These are phyloP conservation scores for Apostichopus leukothele DNA, from an alignment of 53 echinoderm and acorn worm genomes.

Conservation along the genomic window DNA sequence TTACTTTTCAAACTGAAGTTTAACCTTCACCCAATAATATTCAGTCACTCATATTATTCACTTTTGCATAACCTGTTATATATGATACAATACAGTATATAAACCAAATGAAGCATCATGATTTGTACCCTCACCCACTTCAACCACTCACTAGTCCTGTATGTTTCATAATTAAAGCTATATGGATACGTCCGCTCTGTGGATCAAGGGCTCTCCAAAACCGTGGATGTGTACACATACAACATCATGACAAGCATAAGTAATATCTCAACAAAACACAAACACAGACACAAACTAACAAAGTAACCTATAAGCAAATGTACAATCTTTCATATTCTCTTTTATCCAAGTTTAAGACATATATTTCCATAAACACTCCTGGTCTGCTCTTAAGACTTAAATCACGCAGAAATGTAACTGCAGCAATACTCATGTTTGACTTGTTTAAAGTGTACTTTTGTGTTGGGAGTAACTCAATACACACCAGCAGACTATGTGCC, in stretches of 20 bases:
- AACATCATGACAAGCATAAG: background rate
- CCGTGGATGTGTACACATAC: background rate
- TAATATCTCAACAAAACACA: background rate
- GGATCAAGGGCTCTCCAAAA: background rate
- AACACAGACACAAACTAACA: background rate
- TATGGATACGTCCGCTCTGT: background rate
- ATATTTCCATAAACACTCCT: no score
- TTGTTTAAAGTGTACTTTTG: background rate
- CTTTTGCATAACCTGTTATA: background rate
- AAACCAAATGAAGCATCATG: no score
- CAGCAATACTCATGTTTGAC: background rate
- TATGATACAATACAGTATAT: no score
- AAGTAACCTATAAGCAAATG: background rate
- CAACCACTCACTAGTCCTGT: no score
- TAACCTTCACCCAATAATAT: background rate
- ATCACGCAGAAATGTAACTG: no score
- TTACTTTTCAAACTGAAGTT: no score
- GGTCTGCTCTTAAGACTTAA: no score
- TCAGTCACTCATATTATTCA: background rate
- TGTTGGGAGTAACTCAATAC: background rate
- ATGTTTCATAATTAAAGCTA: no score
- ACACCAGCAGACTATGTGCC: conserved; percentile 1
- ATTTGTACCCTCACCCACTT: no score
- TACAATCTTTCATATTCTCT: no score
- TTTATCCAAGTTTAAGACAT: no score